Base-by-base conservation (phyloP, 2,888 invertebrate genomes). In the Macrophya alboannulata region DNA sequence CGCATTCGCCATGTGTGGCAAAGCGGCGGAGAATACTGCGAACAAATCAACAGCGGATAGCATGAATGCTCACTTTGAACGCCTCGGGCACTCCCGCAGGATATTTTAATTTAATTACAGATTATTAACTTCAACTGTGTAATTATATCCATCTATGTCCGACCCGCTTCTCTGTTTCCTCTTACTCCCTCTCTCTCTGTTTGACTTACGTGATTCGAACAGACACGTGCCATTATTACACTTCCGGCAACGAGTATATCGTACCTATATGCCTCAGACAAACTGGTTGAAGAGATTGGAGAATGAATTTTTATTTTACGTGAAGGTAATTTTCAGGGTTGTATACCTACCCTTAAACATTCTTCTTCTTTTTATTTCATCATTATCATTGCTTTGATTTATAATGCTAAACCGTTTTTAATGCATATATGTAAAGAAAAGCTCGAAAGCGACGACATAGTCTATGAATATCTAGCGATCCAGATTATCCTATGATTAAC, bases 51-150 rank as follows among this genome's bases (percentile, higher is more conserved):
- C 59, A 77, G 17, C 31, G 51, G 77, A 77, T 55, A 77, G 55
- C 31, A 31, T 51, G 81, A 81, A 81, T 81, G 81, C 31, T 81
- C 81, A 81, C 81, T 81, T 81, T 21, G 21, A 81, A 40, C 43
- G 59, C 81, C 62, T 81, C 81, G 71, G 88, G 88, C 87, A 81
- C 37, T 85, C 85, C 86, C 86, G 84, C 68, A 86, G 86, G 88
- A 87, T 88, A 86, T 88, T 89, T 88, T 87, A 89, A 88, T 89
- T 88, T 88, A 89, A 89, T 89, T 89, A 89, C 87, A 87, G 88
- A 89, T 89, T 89, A 89, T 89, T 88, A 89, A 88, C 87, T 88
- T 86, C 62, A 83, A 86, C 87, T 87, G 86, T 88, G 87, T 88
- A 89, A 89, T 88, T 88, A 88, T 88, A 89, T 88, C 86, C 87